Evolutionary conservation across 1,140 invertebrate genomes (phyloP), one percentile per base, ranked within the genome.

Genomic region (Notospermus geniculatus): DNA sequence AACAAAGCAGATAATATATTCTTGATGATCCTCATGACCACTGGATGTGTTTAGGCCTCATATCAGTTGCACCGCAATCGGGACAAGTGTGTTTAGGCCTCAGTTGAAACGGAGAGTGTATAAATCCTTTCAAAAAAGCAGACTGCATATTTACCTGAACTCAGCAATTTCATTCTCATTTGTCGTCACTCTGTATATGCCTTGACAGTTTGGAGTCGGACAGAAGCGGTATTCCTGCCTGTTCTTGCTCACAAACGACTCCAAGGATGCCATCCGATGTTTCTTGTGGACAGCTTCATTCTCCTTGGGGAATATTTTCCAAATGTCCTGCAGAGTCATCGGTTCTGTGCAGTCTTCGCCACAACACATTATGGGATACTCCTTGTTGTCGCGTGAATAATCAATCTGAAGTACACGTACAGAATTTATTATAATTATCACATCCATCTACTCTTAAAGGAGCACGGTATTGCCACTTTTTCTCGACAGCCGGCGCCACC

Each of bases 171-270:
- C 25, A 23, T 50, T n/a, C 19, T 27, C 59, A 19, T 56, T 54
- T 25, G 22, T 17, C 7, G 67, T 67, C 2, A 73, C 60, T 17
- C 62, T 57, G 25, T 75, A 77, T 7, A 75, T 62, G 27, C 69
- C 64, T 13, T 66, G 60, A 30, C 75, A 79, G 57, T 77, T 66
- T 1, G 74, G 70, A 9, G 74, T 73, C 17, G 63, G 36, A 61
- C 75, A 76, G 59, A 65, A 75, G n/a, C 54, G 65, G 56, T 61
- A 73, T 11, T 59, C 32, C 9, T 69, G 39, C 2, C 50, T 64
- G 32, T 72, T 67, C 57, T 30, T 50, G n/a, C 36, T 9, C 0
- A 73, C 60, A 63, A 69, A 73, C 1, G 41, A 29, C 7, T 39
- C 46, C 0, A 74, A 29, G 15, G 75, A 59, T 23, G 68, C 32